These are phyloP conservation scores for Puntigrus tetrazona DNA, from an alignment of 2,113 vertebrate genomes.

Conservation along the genomic window DNA sequence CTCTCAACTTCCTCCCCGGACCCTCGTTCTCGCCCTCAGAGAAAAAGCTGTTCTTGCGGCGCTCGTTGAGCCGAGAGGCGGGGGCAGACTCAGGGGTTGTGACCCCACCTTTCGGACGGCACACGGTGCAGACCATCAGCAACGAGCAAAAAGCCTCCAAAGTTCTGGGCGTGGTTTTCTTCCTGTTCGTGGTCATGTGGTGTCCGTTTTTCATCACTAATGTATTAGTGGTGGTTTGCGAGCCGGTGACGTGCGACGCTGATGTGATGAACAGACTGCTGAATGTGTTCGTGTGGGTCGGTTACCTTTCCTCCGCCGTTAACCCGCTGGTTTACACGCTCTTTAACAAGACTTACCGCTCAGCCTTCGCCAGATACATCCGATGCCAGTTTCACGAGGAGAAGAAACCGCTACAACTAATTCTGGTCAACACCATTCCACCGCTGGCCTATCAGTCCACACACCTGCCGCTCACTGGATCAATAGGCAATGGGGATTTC, in stretches of 20 bases:
- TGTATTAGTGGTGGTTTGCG: slow-evolving; percentile 88
- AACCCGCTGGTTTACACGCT: slow-evolving; percentile 93
- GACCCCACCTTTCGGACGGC: slow-evolving; percentile 72
- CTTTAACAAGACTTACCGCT: slow-evolving; percentile 93
- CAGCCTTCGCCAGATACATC: slow-evolving; percentile 88
- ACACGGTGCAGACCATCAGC: slow-evolving; percentile 92
- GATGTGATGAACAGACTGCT: slow-evolving; percentile 81
- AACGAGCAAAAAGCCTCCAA: slow-evolving; percentile 97
- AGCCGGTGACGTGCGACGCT: slow-evolving; percentile 77
- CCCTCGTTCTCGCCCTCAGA: slow-evolving; percentile 81
- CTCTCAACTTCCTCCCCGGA: slow-evolving; percentile 84
- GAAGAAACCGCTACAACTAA: slow-evolving; percentile 88
- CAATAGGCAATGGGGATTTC: slow-evolving; percentile 69
- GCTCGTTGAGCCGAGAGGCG: slow-evolving; percentile 80
- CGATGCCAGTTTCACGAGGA: slow-evolving; percentile 88
- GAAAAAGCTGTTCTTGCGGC: slow-evolving; percentile 86
- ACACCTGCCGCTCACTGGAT: slow-evolving; percentile 77
- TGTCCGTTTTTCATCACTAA: slow-evolving; percentile 97
- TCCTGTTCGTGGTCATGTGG: slow-evolving; percentile 98
- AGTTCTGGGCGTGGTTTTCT: slow-evolving; percentile 94
- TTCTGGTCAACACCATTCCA: slow-evolving; percentile 92
- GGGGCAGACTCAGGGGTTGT: slow-evolving; percentile 50
- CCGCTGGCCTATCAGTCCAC: slow-evolving; percentile 86
- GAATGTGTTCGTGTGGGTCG: slow-evolving; percentile 95
- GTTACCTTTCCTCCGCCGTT: slow-evolving; percentile 92